These are phyloP conservation scores for Brevipalpus yothersi DNA, from an alignment of 1,140 invertebrate species.

Conservation along the genomic window DNA sequence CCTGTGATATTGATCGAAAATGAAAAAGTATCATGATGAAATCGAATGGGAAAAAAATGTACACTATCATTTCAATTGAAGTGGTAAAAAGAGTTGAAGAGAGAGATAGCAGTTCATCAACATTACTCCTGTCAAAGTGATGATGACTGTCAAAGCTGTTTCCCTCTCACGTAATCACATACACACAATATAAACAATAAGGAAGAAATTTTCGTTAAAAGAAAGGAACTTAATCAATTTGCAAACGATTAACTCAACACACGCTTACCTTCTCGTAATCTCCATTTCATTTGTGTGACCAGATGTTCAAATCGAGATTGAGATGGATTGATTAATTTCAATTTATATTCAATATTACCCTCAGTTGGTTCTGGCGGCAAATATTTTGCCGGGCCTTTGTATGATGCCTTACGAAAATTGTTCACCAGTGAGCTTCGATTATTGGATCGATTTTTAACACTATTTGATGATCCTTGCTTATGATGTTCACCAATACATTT, in stretches of 20 bases:
- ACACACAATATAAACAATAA: not conserved
- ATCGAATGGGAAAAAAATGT: not conserved
- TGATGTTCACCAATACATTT: not conserved
- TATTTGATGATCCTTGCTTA: too few species aligned
- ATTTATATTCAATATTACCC: slow-evolving; percentile 77
- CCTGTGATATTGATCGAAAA: slow-evolving; percentile 16
- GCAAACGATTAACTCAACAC: not conserved
- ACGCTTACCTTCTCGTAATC: slow-evolving; percentile 39
- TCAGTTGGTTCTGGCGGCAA: slow-evolving; percentile 68
- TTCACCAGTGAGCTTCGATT: not conserved
- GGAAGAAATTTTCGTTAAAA: not conserved
- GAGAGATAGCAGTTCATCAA: too few species aligned
- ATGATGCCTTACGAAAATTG: not conserved
- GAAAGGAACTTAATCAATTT: not conserved
- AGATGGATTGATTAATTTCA: slow-evolving; percentile 68
- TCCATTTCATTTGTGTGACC: slow-evolving; percentile 43
- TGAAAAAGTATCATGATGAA: not conserved
- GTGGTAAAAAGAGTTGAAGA: too few species aligned
- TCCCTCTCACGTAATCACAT: too few species aligned
- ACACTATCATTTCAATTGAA: not conserved
- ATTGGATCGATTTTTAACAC: too few species aligned
- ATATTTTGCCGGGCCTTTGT: slow-evolving; percentile 8
- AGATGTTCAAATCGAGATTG: slow-evolving; percentile 59
- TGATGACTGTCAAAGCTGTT: too few species aligned
- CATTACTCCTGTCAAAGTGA: too few species aligned